Conservation (phyloP, 1,140 invertebrate genomes). For the Steinernema khuongi region DNA sequence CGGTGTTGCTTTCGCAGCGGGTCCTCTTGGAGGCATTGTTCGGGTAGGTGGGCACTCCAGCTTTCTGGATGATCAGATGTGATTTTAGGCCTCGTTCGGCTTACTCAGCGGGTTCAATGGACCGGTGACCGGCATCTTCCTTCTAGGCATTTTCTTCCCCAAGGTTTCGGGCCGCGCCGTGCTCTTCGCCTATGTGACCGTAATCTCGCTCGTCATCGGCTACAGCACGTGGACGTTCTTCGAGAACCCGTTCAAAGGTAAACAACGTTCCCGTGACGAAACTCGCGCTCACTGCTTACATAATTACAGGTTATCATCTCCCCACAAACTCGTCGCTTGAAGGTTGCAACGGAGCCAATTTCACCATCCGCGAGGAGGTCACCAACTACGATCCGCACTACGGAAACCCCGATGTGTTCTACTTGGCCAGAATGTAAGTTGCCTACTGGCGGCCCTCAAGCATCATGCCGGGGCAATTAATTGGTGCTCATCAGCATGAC, state of each 20-base stretch:
- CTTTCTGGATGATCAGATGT: no score
- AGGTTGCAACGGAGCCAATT: background rate
- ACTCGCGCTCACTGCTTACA: background rate
- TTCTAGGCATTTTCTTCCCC: conserved; percentile 1
- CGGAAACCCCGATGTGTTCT: conserved; percentile 1
- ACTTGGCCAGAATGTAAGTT: background rate
- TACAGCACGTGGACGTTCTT: conserved; percentile 14
- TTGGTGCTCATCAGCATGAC: no score
- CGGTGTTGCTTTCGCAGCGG: background rate
- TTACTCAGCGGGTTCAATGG: conserved; percentile 2
- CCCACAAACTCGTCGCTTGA: background rate
- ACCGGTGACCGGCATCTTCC: background rate
- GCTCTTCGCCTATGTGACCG: background rate
- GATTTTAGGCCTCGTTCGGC: conserved; percentile 5
- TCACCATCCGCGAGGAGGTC: background rate
- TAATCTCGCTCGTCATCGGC: conserved; percentile 1
- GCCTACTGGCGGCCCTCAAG: no score
- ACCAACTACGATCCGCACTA: background rate
- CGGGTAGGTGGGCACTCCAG: background rate
- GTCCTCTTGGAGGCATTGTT: conserved; percentile 8
- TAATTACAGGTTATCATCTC: background rate
- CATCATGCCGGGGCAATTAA: no score
- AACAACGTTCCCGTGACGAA: background rate
- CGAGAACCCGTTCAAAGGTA: conserved; percentile 18
- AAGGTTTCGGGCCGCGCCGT: background rate